A percentile compares a stretch with the other conserved stretches of the same genome.
Conservation (phyloP, 2,113 vertebrate species). For the Rhagologus leucostigma region DNA sequence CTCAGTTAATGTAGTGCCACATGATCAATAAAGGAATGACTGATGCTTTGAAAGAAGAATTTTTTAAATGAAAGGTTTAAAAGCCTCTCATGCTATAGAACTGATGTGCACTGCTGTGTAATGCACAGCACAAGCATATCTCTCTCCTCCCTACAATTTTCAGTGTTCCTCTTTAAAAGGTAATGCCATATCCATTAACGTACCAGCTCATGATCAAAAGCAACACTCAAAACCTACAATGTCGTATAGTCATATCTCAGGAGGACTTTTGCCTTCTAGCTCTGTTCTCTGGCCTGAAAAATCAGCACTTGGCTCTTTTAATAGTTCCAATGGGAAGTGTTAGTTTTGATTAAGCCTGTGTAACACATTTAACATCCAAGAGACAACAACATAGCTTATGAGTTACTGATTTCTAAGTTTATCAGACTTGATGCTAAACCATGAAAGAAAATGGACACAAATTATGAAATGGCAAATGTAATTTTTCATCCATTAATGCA, state of each 20-base stretch:
- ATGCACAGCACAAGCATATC: background rate
- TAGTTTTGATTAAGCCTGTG: background rate
- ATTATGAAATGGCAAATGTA: background rate
- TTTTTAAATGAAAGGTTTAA: background rate
- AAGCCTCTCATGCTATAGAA: background rate
- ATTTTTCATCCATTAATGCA: slow-evolving; percentile 5
- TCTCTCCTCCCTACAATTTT: background rate
- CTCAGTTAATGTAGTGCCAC: background rate
- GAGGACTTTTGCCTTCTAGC: background rate
- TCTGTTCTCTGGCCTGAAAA: background rate
- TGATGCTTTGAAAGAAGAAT: background rate
- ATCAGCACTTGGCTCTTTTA: background rate
- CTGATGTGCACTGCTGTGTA: background rate
- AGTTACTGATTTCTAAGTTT: background rate
- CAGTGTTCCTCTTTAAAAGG: background rate
- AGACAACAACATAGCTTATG: background rate
- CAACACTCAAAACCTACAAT: background rate
- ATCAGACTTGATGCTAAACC: background rate
- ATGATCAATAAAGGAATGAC: background rate
- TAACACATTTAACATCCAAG: background rate
- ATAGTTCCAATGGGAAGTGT: background rate
- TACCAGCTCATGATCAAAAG: background rate
- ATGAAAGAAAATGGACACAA: background rate
- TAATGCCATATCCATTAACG: background rate
- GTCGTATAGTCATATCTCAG: background rate